These are phyloP conservation scores for Lycophotia porphyrea DNA, from an alignment of 2,888 invertebrate species.

Conservation along the genomic window DNA sequence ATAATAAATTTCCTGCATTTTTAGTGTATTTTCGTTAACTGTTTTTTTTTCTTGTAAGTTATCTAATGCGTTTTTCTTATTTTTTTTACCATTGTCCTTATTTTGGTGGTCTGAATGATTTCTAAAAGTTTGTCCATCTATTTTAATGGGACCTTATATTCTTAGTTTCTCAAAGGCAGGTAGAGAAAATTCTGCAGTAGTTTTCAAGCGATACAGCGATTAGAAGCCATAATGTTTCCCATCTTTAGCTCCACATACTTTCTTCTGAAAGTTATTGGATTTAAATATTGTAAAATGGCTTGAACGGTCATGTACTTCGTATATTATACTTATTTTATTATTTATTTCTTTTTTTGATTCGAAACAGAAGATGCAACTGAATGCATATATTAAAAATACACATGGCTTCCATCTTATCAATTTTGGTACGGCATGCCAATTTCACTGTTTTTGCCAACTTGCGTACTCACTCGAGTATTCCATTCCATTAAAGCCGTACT, in stretches of 20 bases:
- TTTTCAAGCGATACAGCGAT: neutral
- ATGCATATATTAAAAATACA: neutral
- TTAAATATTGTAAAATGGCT: constrained; percentile 15
- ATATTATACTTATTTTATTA: neutral
- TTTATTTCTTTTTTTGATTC: no score
- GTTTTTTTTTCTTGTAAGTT: no score
- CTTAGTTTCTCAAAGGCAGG: neutral
- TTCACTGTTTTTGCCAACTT: neutral
- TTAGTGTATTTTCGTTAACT: no score
- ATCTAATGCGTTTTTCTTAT: no score
- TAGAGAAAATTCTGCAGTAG: neutral
- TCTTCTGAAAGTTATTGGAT: constrained; percentile 16
- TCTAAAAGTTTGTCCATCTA: no score
- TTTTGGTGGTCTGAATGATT: no score
- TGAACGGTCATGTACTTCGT: neutral
- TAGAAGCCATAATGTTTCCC: neutral
- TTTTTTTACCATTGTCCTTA: no score
- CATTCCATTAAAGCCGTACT: neutral
- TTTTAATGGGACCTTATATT: no score
- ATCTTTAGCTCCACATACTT: no score
- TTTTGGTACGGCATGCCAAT: neutral
- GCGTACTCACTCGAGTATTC: no score
- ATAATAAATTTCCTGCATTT: no score
- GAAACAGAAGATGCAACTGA: neutral
- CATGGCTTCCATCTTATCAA: neutral